Conservation (phyloP, 2,888 invertebrate genomes). For the Protophormia terraenovae region DNA sequence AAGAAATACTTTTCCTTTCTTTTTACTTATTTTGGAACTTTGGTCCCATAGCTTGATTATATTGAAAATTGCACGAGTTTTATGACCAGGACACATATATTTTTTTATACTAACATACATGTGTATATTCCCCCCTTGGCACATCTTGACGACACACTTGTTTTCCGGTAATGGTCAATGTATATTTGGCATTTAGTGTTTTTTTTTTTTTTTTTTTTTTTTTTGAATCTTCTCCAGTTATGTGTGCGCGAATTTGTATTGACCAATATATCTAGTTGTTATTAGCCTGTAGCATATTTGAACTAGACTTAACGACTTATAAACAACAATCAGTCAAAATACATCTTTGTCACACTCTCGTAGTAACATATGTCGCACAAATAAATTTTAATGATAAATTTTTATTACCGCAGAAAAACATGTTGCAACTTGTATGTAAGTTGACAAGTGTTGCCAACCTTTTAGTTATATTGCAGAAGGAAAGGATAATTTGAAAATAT, state of each 20-base stretch:
- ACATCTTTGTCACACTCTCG: slow-evolving; percentile 55
- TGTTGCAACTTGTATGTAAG: slow-evolving; percentile 16
- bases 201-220: too few species aligned
- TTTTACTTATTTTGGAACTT: slow-evolving; percentile 20
- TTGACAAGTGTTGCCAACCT: neutral
- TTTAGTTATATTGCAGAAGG: neutral
- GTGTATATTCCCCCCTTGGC: neutral
- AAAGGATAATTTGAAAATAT: too few species aligned
- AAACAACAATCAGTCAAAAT: slow-evolving; percentile 62
- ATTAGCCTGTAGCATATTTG: slow-evolving; percentile 42
- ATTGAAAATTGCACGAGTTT: slow-evolving; percentile 42
- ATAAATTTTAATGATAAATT: slow-evolving; percentile 37
- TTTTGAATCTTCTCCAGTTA: slow-evolving; percentile 3
- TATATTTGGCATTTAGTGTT: too few species aligned
- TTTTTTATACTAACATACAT: too few species aligned
- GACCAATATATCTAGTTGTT: slow-evolving; percentile 16
- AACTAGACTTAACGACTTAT: slow-evolving; percentile 46
- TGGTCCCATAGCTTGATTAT: neutral
- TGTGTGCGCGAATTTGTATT: neutral
- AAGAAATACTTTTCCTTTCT: slow-evolving; percentile 50
- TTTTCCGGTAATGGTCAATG: neutral
- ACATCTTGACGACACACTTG: slow-evolving; percentile 16
- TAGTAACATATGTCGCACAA: neutral
- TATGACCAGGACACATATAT: neutral
- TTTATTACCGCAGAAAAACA: neutral